These are phyloP conservation scores for Tursiops truncatus DNA, from an alignment of 2,113 vertebrate genomes.

Conservation along the genomic window DNA sequence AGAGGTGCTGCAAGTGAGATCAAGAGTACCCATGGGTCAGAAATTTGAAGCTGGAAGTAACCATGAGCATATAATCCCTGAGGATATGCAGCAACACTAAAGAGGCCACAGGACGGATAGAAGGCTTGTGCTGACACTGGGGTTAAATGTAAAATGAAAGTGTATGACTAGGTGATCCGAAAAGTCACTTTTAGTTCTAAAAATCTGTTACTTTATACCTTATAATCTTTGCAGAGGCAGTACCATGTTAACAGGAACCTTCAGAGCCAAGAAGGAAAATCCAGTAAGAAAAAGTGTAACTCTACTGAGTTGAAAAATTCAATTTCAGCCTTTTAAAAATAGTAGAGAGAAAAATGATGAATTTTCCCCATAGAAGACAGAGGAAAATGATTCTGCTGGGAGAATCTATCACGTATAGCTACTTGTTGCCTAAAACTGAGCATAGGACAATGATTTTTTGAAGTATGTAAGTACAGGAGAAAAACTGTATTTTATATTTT, in stretches of 20 bases:
- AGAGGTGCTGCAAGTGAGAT: background rate
- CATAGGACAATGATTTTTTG: background rate
- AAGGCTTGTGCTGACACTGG: background rate
- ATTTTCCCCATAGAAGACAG: background rate
- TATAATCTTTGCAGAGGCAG: background rate
- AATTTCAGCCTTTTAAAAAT: constrained; percentile 50
- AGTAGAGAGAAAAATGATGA: background rate
- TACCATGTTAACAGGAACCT: background rate
- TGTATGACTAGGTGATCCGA: background rate
- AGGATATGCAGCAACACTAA: background rate
- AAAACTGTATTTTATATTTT: constrained; percentile 29
- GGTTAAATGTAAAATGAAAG: constrained; percentile 13
- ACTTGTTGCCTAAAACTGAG: constrained; percentile 4
- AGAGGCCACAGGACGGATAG: background rate
- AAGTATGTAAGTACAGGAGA: background rate
- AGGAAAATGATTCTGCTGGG: background rate
- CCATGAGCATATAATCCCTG: background rate
- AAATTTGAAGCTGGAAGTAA: background rate
- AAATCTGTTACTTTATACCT: background rate
- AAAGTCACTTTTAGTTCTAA: constrained; percentile 6
- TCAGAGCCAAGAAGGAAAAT: background rate
- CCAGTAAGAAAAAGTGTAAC: background rate
- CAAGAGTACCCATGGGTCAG: background rate
- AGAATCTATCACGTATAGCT: background rate
- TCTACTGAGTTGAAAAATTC: background rate